phyloP scores from a whole-genome alignment of 2,888 invertebrate species.

The Eudasyphora cyanicolor region DNA sequence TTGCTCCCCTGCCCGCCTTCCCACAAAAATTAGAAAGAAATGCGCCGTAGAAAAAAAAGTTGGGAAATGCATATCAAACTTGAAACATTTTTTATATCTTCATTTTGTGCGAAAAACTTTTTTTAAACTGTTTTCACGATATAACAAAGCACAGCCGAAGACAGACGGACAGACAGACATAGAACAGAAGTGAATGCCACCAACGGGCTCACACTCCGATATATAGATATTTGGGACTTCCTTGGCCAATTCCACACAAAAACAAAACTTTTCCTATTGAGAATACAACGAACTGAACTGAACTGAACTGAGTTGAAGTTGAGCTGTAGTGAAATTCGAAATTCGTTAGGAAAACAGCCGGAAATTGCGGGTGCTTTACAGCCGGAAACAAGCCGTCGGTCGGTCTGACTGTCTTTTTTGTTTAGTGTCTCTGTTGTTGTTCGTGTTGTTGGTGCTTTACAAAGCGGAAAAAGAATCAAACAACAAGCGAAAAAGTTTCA shows the following conservation, averaged over 20 bases:
- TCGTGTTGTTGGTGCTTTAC: no score
- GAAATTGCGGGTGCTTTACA: slow-evolving; percentile 69
- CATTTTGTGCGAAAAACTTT: slow-evolving; percentile 34
- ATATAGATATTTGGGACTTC: slow-evolving; percentile 20
- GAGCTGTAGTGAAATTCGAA: no score
- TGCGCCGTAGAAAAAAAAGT: neutral
- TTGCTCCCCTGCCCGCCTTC: no score
- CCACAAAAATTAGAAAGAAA: no score
- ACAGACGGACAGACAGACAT: neutral
- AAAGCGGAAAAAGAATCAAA: slow-evolving; percentile 38
- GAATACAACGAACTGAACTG: slow-evolving; percentile 49
- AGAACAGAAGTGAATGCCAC: no score
- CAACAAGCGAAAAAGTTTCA: slow-evolving; percentile 50
- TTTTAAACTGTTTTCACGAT: slow-evolving; percentile 58
- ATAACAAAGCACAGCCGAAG: slow-evolving; percentile 38
- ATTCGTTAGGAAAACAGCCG: slow-evolving; percentile 64
- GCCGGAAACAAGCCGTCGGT: slow-evolving; percentile 67
- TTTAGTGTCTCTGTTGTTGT: slow-evolving; percentile 50
- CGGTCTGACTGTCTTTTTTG: slow-evolving; percentile 67
- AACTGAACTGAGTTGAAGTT: no score
- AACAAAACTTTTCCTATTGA: slow-evolving; percentile 45
- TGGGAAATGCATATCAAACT: slow-evolving; percentile 56
- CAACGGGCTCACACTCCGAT: no score
- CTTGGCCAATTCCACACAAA: slow-evolving; percentile 27
- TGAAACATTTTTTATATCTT: slow-evolving; percentile 37